These are phyloP conservation scores for Zaprionus camerounensis DNA, from an alignment of 1,140 invertebrate species.

Conservation along the genomic window DNA sequence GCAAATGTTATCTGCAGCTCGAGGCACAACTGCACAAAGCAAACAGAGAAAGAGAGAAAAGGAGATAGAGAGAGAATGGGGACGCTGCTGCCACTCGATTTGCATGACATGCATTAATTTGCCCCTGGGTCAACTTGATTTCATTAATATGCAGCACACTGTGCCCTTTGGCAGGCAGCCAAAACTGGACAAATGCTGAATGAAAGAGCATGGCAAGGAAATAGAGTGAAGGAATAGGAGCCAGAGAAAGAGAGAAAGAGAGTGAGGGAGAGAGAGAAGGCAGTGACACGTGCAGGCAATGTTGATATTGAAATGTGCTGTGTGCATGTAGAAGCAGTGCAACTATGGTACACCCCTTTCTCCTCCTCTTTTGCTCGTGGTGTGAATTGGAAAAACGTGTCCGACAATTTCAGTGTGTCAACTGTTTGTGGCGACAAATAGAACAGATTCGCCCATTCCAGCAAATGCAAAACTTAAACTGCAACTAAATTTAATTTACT, in stretches of 20 bases:
- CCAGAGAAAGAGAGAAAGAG: not conserved
- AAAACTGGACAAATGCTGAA: constrained; percentile 30
- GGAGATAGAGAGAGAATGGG: not conserved
- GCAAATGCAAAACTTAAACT: not conserved
- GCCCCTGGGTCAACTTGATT: constrained; percentile 18
- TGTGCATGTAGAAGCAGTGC: not conserved
- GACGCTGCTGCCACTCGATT: constrained; percentile 19
- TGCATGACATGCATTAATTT: constrained; percentile 46
- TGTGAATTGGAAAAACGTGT: constrained; percentile 22
- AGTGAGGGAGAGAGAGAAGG: not conserved
- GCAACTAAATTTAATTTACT: not conserved
- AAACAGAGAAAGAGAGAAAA: not conserved
- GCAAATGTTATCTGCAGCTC: not conserved
- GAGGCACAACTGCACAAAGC: not conserved
- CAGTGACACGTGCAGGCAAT: constrained; percentile 20
- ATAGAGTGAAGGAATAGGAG: not conserved
- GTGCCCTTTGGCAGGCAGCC: constrained; percentile 27
- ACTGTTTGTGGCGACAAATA: constrained; percentile 2
- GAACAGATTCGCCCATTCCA: not conserved
- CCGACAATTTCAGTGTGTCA: not conserved
- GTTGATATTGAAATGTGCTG: constrained; percentile 28
- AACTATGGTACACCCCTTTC: not conserved
- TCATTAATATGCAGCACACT: constrained; percentile 45
- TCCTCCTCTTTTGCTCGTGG: not conserved
- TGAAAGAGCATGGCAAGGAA: not conserved